Evolutionary conservation across 2,797 vertebrate genomes (phyloP), one percentile per base, ranked within the genome.

Genomic region (Phrynocephalus vlangalii): DNA sequence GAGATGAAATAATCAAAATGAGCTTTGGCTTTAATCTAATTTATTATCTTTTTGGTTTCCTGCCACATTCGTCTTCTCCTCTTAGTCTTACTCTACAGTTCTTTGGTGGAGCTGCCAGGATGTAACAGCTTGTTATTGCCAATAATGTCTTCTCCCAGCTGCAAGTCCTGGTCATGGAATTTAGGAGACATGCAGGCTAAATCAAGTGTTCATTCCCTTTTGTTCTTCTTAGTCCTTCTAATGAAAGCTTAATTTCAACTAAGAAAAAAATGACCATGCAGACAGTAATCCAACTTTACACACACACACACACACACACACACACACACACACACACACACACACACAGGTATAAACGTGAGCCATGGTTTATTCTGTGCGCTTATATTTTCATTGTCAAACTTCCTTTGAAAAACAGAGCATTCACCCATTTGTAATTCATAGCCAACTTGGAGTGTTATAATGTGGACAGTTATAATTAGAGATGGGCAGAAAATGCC

Each of bases 51-150:
- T 10, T 0, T 86, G 8, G 60, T 44, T 66, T 83, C 82, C 50
- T 92, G 79, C 71, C 87, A 88, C 70, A 85, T 30, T 85, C 86
- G 84, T 38, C 82, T 87, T 73, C 24, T 87, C 66, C 82, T 92
- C 90, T 76, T 71, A 66, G 78, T 77, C 84, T 28, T 2, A 80
- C 11, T 48, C 38, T 60, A 85, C 13, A 48, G 13, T 44, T 33
- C 56, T 66, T 76, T 76, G 72, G 52, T 75, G 75, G 56, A 33
- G 16, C 16, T 48, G 33, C 38, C 72, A 76, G 83, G 28, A 33
- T 66, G 10, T 77, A 76, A n/a, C 33, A 76, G 72, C 8, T 60
- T 73, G 28, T 76, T 85, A 13, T 66, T 56, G 15, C 72, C 33
- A 66, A 15, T 66, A 67, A 76, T 66, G 44, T 60, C 2, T 44